Base-by-base conservation (phyloP, 2,797 vertebrate genomes). In the Dryobates pubescens region DNA sequence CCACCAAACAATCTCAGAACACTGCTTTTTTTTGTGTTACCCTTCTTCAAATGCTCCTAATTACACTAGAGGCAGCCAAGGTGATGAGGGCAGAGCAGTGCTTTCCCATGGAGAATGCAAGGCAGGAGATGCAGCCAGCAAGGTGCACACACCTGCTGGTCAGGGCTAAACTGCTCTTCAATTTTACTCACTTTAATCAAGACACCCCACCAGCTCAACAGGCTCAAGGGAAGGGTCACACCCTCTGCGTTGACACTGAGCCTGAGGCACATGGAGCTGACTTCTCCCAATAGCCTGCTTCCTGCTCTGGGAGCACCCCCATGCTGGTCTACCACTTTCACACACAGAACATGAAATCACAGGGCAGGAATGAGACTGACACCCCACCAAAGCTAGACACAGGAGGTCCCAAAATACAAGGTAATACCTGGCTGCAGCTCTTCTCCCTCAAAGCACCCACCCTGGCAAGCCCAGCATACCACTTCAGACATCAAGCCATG, bases 11-110 rank as follows among this genome's bases (percentile, higher is more conserved):
- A 86, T 64, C 56, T 65, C 59, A 63, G 51, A 83, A 23, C 0
- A 6, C 47, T 80, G 36, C 6, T 16, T 43, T 75, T 86, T 86
- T 83, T 59, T 5, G 54, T 59, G 30, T 51, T 57, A 49, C 10
- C 65, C 76, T 90, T 93, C 74, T 91, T 82, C 77, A 91, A 64
- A 68, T 36, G 57, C 32, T 91, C 49, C 57, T 76, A 57, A 26
- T 89, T 45, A 79, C 57, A 68, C 26, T 10, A 5, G 71, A 78
- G 62, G 57, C 63, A 88, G 77, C 20, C 70, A 18, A 76, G 58
- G 51, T 1, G 7, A 86, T 30, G 4, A 12, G 24, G 38, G 75
- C 75, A 90, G 49, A 63, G 38, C 14, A 38, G 22, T 17, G 47
- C 16, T 59, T 56, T 86, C 57, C 78, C 70, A 30, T 2, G 12